Evolutionary conservation across 2,888 invertebrate genomes (phyloP), one percentile per base, ranked within the genome.

Genomic region (Aethes cnicana): DNA sequence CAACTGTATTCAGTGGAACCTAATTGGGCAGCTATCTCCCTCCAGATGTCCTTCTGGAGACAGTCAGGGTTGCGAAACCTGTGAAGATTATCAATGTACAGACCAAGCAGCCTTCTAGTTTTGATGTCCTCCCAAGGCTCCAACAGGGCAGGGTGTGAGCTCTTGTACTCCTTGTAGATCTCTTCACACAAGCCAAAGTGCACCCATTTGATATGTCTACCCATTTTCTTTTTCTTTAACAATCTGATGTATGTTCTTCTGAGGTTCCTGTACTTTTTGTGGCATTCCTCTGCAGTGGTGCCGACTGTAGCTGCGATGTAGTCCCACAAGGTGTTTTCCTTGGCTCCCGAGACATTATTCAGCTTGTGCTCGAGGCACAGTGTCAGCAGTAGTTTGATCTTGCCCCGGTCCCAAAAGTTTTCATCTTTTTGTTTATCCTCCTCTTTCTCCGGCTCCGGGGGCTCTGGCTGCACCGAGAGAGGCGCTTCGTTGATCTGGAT

Each of bases 31-130:
- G 86, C 86, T 39, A 89, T 87, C 16, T 84, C 84, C 56, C 68
- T 82, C 89, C 89, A 89, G n/a, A 87, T 59, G 49, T 88, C 86
- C 62, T 84, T 87, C 50, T 85, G 84, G 14, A 80, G 59, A 52
- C 69, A 78, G 32, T 79, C 71, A 0, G 77, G 61, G 52, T 68
- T 78, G 28, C 77, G 66, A 41, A 88, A 85, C 56, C 72, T 78
- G 42, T 55, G 66, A 0, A 87, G 63, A 47, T 87, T 87, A 26
- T 86, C 84, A 47, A 87, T 72, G 56, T 89, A 89, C 1, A 86
- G 66, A 30, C 56, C 71, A 0, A 89, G 66, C n/a, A 89, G 61
- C 41, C 62, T 72, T 35, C 75, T 70, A 1, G 84, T 71, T 63
- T 81, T 84, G n/a, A 59, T 59, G 20, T 87, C 87, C 41, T 86